phyloP scores from a whole-genome alignment of 2,888 invertebrate genomes.

The Eilema griseolum region DNA sequence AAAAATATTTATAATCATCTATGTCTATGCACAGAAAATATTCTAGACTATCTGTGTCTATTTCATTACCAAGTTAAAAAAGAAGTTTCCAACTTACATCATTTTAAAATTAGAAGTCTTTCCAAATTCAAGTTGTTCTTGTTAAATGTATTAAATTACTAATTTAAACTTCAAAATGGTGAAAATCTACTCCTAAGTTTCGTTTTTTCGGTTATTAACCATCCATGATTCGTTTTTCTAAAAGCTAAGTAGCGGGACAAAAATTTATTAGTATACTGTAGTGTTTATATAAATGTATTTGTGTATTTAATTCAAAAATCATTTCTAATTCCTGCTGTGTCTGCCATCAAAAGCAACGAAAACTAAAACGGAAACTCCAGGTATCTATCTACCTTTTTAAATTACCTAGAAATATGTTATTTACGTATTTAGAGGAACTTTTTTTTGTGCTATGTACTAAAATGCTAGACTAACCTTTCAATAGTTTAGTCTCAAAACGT shows the following conservation, averaged over 20 bases:
- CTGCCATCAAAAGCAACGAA: constrained; percentile 66
- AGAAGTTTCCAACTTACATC: background rate
- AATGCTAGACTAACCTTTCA: background rate
- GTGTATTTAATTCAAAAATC: background rate
- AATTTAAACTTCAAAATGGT: too few relatives aligned
- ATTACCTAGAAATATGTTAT: too few relatives aligned
- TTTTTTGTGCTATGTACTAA: background rate
- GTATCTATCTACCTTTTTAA: constrained; percentile 52
- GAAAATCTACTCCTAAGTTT: too few relatives aligned
- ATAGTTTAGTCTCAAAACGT: background rate
- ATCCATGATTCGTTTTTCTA: background rate
- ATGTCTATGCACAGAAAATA: background rate
- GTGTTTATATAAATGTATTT: too few relatives aligned
- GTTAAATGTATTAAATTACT: background rate
- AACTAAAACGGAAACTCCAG: constrained; percentile 74
- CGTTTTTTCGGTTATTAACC: too few relatives aligned
- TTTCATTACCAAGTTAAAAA: background rate
- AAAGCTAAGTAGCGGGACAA: background rate
- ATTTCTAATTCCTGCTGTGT: background rate
- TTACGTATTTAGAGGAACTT: background rate
- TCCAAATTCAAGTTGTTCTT: too few relatives aligned
- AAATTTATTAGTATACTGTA: background rate
- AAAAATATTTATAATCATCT: too few relatives aligned
- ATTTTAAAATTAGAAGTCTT: constrained; percentile 7
- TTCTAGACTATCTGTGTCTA: background rate